Evolutionary conservation across 2,113 vertebrate genomes (phyloP), one percentile per base, ranked within the genome.

Genomic region (Odontesthes bonariensis): DNA sequence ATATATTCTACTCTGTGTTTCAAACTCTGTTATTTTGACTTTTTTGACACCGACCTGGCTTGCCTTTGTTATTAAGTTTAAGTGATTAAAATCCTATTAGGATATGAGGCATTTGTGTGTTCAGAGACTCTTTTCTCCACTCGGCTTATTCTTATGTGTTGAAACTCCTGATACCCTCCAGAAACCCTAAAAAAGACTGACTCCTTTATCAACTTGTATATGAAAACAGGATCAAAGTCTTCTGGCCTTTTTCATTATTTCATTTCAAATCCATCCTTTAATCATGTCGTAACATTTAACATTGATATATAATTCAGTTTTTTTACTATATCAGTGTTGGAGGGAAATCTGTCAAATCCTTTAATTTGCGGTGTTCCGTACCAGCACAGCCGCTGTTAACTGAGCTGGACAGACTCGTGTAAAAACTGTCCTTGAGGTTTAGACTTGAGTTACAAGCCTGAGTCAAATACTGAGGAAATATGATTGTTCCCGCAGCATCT

Each of bases 341-440:
- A 55, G 11, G n/a, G 32, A 69, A 69, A 53, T 16, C 35, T 54
- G 57, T 40, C 19, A 16, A 49, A 17, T 70, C 44, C 27, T 42
- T 61, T 73, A 11, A 52, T 12, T 52, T 56, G 58, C 56, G 53
- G 60, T 51, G 52, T 49, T 54, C 11, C 63, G 61, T 19, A 73
- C 23, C 54, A 51, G 49, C 23, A 56, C 47, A 35, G 11, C 66
- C 35, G 4, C 51, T 74, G 20, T 80, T 44, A 55, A 54, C 52
- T 38, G 57, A 74, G 57, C 7, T 5, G 57, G 46, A 31, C 46
- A 75, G 54, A 65, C 67, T 42, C n/a, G 42, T 73, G 64, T 84
- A 69, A 73, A 84, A 82, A 65, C 55, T 59, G 82, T 79, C 85
- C 75, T 84, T 87, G 78, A 82, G 68, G 42, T 79, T 75, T 67